A percentile compares a stretch with the other conserved stretches of the same genome.
phyloP scores from a whole-genome alignment of 2,113 vertebrate genomes.

The Gila orcuttii region DNA sequence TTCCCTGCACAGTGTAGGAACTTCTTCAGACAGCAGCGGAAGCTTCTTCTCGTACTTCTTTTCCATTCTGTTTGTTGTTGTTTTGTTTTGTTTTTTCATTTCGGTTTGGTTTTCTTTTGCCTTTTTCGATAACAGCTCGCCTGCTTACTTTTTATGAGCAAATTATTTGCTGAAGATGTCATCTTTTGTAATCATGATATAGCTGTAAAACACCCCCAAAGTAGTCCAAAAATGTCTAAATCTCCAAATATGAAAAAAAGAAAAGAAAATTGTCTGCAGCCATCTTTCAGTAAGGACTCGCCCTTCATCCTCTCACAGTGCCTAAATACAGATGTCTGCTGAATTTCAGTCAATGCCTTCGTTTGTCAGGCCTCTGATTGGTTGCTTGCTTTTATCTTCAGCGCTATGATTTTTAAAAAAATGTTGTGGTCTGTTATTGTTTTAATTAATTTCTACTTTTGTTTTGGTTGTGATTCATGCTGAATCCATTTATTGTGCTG shows the following conservation, averaged over 20 bases:
- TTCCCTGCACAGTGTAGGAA: slow-evolving; percentile 43
- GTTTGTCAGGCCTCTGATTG: slow-evolving; percentile 69
- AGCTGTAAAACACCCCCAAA: slow-evolving; percentile 46
- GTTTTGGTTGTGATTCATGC: slow-evolving; percentile 45
- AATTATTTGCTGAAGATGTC: slow-evolving; percentile 81
- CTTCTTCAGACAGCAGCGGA: slow-evolving; percentile 46
- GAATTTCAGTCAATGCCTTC: slow-evolving; percentile 81
- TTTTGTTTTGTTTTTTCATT: slow-evolving; percentile 47
- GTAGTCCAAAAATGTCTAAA: neutral
- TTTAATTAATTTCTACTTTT: slow-evolving; percentile 22
- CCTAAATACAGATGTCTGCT: slow-evolving; percentile 95
- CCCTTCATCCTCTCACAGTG: slow-evolving; percentile 80
- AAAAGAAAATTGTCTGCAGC: slow-evolving; percentile 37
- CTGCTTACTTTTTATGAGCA: slow-evolving; percentile 62
- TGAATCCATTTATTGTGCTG: slow-evolving; percentile 42
- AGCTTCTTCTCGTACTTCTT: slow-evolving; percentile 25
- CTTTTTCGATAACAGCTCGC: slow-evolving; percentile 36
- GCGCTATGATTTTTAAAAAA: slow-evolving; percentile 27
- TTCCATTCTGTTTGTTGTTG: slow-evolving; percentile 7
- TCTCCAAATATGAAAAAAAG: slow-evolving; percentile 42
- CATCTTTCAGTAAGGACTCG: slow-evolving; percentile 31
- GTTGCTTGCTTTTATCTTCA: slow-evolving; percentile 64
- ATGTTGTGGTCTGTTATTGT: slow-evolving; percentile 44
- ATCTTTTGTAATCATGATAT: slow-evolving; percentile 71
- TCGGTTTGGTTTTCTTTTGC: slow-evolving; percentile 55